Conservation (phyloP, 1,140 invertebrate genomes). For the Pseudomyrmex pallidus region DNA sequence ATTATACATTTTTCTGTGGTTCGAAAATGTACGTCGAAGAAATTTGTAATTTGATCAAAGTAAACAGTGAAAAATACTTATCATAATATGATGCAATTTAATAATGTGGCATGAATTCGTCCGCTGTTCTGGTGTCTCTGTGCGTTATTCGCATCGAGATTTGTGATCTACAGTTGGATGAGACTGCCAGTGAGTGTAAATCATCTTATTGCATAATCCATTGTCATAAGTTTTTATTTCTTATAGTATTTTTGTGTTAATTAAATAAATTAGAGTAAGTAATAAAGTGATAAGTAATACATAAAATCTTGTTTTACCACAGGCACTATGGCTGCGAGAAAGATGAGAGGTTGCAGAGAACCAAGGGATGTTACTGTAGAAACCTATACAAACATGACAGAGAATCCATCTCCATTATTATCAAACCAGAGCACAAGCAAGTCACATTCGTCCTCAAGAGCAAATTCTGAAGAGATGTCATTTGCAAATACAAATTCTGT, state of each 20-base stretch:
- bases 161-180: constrained; percentile 79
- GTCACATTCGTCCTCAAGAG: constrained; percentile 77
- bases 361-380: constrained; percentile 88
- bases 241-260: no score
- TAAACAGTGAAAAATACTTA: constrained; percentile 7
- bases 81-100: constrained; percentile 63
- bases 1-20: not conserved
- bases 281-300: no score
- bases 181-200: constrained; percentile 76
- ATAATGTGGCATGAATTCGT: constrained; percentile 82
- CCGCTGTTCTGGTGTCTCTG: constrained; percentile 85
- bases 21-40: not conserved
- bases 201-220: no score
- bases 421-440: constrained; percentile 76
- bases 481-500: constrained; percentile 82
- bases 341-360: constrained; percentile 87
- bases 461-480: constrained; percentile 83
- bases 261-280: no score
- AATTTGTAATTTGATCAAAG: not conserved
- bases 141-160: constrained; percentile 87
- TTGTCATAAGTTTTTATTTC: no score
- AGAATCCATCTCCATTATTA: constrained; percentile 79
- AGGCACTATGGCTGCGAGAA: constrained; percentile 80
- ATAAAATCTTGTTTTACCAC: not conserved
- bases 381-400: constrained; percentile 86